Conservation (phyloP, 2,888 invertebrate genomes). For the Lysandra coridon region DNA sequence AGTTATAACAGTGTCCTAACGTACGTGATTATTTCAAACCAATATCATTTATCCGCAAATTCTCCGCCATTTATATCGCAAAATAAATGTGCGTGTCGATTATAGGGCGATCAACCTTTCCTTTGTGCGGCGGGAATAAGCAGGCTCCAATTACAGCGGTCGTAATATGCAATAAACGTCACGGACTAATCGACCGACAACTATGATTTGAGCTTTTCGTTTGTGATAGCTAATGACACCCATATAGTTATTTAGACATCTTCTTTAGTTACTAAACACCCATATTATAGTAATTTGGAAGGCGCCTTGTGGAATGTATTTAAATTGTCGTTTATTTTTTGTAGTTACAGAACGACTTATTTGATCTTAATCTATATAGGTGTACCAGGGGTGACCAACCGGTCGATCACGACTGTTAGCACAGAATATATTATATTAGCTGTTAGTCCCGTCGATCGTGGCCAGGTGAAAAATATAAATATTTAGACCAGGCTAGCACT, state of each 20-base stretch:
- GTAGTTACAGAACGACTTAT: too few species aligned
- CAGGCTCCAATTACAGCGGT: slow-evolving; percentile 17
- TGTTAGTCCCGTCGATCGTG: too few species aligned
- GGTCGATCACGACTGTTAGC: too few species aligned
- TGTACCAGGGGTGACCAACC: too few species aligned
- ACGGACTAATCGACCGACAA: slow-evolving; percentile 24
- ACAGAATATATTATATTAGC: too few species aligned
- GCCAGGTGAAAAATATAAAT: too few species aligned
- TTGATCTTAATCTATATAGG: too few species aligned
- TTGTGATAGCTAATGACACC: background rate
- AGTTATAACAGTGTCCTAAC: background rate
- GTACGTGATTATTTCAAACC: background rate
- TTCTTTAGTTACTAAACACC: too few species aligned
- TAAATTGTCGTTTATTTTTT: too few species aligned
- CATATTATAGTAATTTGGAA: too few species aligned
- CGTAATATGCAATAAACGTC: slow-evolving; percentile 28
- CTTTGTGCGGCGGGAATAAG: slow-evolving; percentile 1
- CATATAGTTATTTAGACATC: background rate
- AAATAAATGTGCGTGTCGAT: slow-evolving; percentile 22
- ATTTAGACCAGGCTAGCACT: too few species aligned
- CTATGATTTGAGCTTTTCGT: slow-evolving; percentile 22
- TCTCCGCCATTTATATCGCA: slow-evolving; percentile 1
- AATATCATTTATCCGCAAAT: background rate
- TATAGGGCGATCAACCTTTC: slow-evolving; percentile 5
- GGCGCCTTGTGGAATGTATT: too few species aligned